Conservation (phyloP, 2,888 invertebrate genomes). For the Schizotus pectinicornis region DNA sequence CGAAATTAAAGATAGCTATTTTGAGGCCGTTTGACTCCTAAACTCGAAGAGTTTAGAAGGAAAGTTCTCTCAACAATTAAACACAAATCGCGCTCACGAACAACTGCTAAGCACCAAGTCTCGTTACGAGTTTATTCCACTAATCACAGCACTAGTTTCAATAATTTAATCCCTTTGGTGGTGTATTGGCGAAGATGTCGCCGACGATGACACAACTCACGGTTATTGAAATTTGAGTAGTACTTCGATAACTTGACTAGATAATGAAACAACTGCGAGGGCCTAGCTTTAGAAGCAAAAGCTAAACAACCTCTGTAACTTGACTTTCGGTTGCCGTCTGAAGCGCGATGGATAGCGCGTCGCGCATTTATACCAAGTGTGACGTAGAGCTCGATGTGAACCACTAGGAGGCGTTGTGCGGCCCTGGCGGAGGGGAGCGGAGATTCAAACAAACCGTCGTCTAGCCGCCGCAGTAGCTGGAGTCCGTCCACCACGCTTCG, state of each 20-base stretch:
- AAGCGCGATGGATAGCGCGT: constrained; percentile 31
- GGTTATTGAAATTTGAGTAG: constrained; percentile 23
- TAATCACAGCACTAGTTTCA: constrained; percentile 22
- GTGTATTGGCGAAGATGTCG: background rate
- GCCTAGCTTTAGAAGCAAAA: constrained; percentile 42
- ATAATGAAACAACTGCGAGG: constrained; percentile 38
- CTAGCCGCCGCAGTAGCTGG: constrained; percentile 4
- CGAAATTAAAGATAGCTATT: constrained; percentile 57
- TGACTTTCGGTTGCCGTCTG: constrained; percentile 38
- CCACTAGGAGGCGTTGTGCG: constrained; percentile 24
- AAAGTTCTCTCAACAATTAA: constrained; percentile 4
- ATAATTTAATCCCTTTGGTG: constrained; percentile 24
- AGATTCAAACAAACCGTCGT: constrained; percentile 5
- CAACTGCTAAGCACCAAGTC: background rate
- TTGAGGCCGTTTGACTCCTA: constrained; percentile 48
- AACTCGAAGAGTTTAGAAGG: constrained; percentile 43
- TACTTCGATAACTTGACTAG: constrained; percentile 37
- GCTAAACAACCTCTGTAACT: constrained; percentile 44
- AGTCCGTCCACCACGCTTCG: background rate
- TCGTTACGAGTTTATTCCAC: constrained; percentile 7
- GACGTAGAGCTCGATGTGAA: constrained; percentile 32
- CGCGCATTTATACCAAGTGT: constrained; percentile 34
- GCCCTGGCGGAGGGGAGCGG: constrained; percentile 6
- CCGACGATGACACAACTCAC: constrained; percentile 22
- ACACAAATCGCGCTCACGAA: constrained; percentile 2